Base-by-base conservation (phyloP, 1,140 invertebrate genomes). In the Nylanderia fulva region DNA sequence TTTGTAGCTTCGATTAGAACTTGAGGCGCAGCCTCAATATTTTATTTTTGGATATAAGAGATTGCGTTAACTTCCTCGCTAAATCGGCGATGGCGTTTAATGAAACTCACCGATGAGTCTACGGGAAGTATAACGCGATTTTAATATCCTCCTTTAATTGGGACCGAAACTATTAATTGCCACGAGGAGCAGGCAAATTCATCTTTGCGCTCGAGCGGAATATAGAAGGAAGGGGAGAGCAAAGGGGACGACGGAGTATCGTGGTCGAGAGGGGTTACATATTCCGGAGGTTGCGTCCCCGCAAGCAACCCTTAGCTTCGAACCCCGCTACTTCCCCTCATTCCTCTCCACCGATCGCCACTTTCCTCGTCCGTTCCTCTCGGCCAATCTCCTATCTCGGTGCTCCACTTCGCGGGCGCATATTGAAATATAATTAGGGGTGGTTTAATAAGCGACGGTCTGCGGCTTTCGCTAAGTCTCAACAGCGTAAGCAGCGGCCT, bases 371-470 rank as follows among this genome's bases (percentile, higher is more conserved):
- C 80, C 15, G 29, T 69, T 82, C 75, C 63, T 75, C 58, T 68
- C 63, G 42, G 56, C 69, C 86, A 83, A 88, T 89, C 88, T 89
- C 88, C 87, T 77, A 86, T 68, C 71, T 71, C 56, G 69, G 60
- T 60, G 56, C 87, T 86, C 45, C 66, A 61, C 86, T 63, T 87
- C 87, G 77, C 79, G 56, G 80, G 71, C 90, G 88, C 85, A 91
- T 91, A 91, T 91, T 91, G 91, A 91, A 91, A 91, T 91, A 91
- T 91, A 91, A 91, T 91, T 91, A 91, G 90, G 79, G 85, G 76
- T 76, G 87, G 89, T 91, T 91, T 91, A 91, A 91, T 91, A 91
- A 91, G 90, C 90, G 88, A 85, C 79, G 87, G 86, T 88, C 86
- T 89, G 90, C 60, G 90, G 90, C 85, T 88, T 91, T 85, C 77